Conservation (phyloP, 2,888 invertebrate species). For the Leucophora obtusa region DNA sequence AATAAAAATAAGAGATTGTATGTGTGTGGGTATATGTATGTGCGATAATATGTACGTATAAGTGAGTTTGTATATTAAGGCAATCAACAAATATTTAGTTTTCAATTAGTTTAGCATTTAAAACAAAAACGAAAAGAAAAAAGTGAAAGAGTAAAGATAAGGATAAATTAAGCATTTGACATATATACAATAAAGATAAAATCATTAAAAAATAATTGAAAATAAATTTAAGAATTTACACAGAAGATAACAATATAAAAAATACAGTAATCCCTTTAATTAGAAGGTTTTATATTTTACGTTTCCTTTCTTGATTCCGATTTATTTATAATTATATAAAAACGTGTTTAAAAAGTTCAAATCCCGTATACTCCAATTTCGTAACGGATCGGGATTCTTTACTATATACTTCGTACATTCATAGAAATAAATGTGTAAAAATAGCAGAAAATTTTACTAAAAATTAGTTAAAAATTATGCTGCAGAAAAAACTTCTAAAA, state of each 20-base stretch:
- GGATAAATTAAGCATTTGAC: constrained; percentile 44
- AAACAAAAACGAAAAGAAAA: background rate
- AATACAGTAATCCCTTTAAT: too few relatives aligned
- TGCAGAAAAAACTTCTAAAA: too few relatives aligned
- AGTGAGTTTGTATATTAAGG: constrained; percentile 55
- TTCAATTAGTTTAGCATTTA: constrained; percentile 57
- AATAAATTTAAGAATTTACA: constrained; percentile 16
- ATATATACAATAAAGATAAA: constrained; percentile 14
- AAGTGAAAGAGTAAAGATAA: constrained; percentile 24
- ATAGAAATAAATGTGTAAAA: too few relatives aligned
- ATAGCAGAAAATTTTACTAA: too few relatives aligned
- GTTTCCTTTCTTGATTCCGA: too few relatives aligned
- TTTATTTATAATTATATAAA: too few relatives aligned
- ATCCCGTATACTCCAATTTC: too few relatives aligned
- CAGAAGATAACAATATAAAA: background rate
- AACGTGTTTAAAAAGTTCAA: too few relatives aligned
- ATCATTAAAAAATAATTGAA: constrained; percentile 39
- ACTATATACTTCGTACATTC: too few relatives aligned
- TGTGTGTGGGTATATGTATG: background rate
- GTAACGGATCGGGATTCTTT: too few relatives aligned
- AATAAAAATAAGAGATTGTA: background rate
- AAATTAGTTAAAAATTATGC: too few relatives aligned
- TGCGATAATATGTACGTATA: background rate
- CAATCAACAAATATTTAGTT: constrained; percentile 64
- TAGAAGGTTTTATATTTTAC: too few relatives aligned